phyloP scores from a whole-genome alignment of 2,113 vertebrate species.

The Sylvilagus bachmani region DNA sequence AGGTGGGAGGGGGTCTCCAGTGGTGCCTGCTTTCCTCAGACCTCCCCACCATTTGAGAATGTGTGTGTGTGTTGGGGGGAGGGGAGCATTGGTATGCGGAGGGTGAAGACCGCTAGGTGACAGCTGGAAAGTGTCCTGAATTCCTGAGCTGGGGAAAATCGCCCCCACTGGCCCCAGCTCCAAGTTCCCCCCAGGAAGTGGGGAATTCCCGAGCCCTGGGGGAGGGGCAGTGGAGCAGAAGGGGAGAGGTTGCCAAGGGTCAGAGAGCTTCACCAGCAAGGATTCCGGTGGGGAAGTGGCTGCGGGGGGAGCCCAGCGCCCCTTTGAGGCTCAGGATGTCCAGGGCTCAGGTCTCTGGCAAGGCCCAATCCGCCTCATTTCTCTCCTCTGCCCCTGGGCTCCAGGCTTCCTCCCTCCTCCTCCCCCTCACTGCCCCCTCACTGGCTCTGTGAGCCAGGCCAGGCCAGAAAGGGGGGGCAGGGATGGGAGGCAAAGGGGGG shows the following conservation, averaged over 20 bases:
- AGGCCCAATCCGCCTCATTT: not conserved
- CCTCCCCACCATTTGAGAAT: too few relatives aligned
- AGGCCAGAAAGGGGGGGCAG: not conserved
- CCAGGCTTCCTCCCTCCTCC: not conserved
- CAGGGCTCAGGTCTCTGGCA: accelerated
- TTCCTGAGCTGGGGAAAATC: conserved; percentile 72
- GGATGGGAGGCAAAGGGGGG: not conserved
- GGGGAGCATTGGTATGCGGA: not conserved
- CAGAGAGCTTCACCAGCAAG: not conserved
- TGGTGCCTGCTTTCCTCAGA: not conserved
- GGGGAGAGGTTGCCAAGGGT: not conserved
- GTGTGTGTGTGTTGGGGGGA: too few relatives aligned
- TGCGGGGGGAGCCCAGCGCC: not conserved
- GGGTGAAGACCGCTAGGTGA: not conserved
- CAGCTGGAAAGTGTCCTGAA: conserved; percentile 57
- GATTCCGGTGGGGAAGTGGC: not conserved
- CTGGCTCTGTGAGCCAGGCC: too few relatives aligned
- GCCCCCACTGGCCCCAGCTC: not conserved
- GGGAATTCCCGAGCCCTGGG: conserved; percentile 72
- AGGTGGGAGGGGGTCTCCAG: not conserved
- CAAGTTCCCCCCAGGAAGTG: conserved; percentile 70
- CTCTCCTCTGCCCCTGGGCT: not conserved
- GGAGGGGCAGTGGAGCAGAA: not conserved
- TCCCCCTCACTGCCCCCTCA: not conserved
- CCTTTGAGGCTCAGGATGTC: not conserved